Conservation (phyloP, 1,140 invertebrate genomes). For the Drosophila sechellia region DNA sequence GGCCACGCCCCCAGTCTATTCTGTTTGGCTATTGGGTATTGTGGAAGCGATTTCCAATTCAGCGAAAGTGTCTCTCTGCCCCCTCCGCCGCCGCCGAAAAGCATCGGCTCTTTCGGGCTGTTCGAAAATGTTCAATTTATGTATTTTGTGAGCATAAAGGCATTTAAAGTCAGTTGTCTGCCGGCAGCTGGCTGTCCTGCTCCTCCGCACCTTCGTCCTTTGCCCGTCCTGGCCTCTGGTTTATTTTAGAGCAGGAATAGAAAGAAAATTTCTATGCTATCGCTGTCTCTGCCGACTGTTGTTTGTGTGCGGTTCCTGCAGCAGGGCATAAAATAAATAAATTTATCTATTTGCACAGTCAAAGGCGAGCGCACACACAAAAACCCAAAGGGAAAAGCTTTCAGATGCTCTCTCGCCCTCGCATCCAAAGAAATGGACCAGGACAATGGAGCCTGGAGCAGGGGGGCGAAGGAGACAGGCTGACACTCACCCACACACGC, state of each 20-base stretch:
- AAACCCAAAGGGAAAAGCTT: constrained; percentile 67
- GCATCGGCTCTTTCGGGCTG: background rate
- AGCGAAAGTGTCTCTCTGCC: constrained; percentile 36
- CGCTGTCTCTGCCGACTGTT: constrained; percentile 11
- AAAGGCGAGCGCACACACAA: constrained; percentile 68
- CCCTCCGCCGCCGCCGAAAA: background rate
- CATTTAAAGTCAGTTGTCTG: constrained; percentile 63
- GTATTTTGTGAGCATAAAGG: constrained; percentile 62
- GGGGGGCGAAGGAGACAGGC: constrained; percentile 16
- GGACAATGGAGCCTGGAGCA: constrained; percentile 21
- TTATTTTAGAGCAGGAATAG: constrained; percentile 42
- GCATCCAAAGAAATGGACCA: constrained; percentile 1
- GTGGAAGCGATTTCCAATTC: constrained; percentile 58
- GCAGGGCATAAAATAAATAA: constrained; percentile 77
- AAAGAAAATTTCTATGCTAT: constrained; percentile 25
- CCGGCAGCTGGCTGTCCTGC: background rate
- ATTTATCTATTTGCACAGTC: constrained; percentile 81
- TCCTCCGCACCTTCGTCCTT: background rate
- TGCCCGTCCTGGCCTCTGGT: constrained; percentile 8
- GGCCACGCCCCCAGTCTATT: constrained; percentile 6
- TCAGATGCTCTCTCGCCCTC: constrained; percentile 7
- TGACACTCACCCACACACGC: constrained; percentile 37
- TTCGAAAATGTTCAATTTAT: constrained; percentile 60
- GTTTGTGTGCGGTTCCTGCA: constrained; percentile 56
- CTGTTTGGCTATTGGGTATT: constrained; percentile 20